Evolutionary conservation across 2,888 invertebrate genomes (phyloP), one percentile per base, ranked within the genome.

Genomic region (Cerceris ruficornis): DNA sequence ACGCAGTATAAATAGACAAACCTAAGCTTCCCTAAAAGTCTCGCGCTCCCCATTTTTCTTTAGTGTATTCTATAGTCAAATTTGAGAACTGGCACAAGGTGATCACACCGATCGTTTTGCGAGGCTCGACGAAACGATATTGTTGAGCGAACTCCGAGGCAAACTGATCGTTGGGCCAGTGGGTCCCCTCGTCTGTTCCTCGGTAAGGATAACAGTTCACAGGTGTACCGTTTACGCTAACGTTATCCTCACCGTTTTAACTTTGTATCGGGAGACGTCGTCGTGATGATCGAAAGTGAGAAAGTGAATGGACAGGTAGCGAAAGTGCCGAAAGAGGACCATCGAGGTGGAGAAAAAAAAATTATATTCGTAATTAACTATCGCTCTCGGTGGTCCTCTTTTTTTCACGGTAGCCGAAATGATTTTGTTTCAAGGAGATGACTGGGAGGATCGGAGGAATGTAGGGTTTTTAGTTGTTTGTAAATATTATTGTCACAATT

Each of bases 161-260:
- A 60, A 70, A 76, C 83, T 81, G 86, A 85, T 88, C 85, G 89
- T 81, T 90, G 90, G 89, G 90, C 88, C 90, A 90, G 86, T 90
- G 84, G 89, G 89, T 88, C 86, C 87, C 82, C 82, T 86, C 82
- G 80, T 84, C 86, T 71, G 82, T 75, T 81, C 80, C 75, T 72
- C 82, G 88, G 85, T 89, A 87, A 81, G 86, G 87, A 90, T 90
- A 90, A 90, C 90, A 90, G 91, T 90, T 88, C 89, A 87, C 85
- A 74, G 85, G 85, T 87, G 87, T 90, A 90, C 91, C 90, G 90
- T 90, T 90, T 82, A 84, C 86, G 88, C 87, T 90, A 90, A 88
- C 90, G 90, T 89, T 90, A 90, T 89, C 89, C 87, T 85, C 79
- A 81, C 69, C 77, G 81, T 80, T 82, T 83, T 64, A 81, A 82